These are phyloP conservation scores for Trichomalopsis sarcophagae DNA, from an alignment of 1,140 invertebrate genomes.

Conservation along the genomic window DNA sequence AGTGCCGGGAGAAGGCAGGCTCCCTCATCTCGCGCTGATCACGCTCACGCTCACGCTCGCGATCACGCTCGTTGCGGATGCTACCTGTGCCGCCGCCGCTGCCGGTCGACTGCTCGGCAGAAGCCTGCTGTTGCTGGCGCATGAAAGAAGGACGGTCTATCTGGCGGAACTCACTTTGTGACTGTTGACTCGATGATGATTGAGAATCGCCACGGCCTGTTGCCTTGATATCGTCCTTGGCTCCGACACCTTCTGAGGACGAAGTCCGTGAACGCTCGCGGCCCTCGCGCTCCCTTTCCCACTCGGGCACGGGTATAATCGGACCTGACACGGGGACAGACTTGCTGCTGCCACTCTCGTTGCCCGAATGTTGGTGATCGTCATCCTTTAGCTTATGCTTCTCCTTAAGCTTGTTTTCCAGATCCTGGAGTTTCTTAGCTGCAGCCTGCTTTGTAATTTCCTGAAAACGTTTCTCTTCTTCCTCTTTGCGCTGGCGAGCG, in stretches of 20 bases:
- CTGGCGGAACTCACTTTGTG: conserved; percentile 59
- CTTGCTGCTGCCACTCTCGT: not conserved
- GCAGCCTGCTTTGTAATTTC: conserved; percentile 77
- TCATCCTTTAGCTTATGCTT: conserved; percentile 74
- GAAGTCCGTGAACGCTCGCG: conserved; percentile 74
- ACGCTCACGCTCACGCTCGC: conserved; percentile 72
- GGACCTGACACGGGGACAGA: conserved; percentile 53
- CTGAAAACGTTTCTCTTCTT: conserved; percentile 86
- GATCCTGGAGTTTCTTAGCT: conserved; percentile 78
- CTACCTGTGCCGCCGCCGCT: conserved; percentile 29
- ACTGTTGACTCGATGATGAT: conserved; percentile 50
- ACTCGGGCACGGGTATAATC: conserved; percentile 75
- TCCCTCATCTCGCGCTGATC: conserved; percentile 70
- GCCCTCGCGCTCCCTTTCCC: conserved; percentile 75
- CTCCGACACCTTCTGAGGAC: conserved; percentile 70
- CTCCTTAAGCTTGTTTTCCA: conserved; percentile 78
- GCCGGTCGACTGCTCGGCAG: conserved; percentile 40
- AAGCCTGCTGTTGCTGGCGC: conserved; percentile 51
- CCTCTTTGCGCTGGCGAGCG: conserved; percentile 85
- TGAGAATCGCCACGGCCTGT: conserved; percentile 57
- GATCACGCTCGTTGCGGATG: conserved; percentile 52
- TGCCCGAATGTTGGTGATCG: conserved; percentile 57
- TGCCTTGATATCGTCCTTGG: conserved; percentile 71
- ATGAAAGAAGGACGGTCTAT: conserved; percentile 58
- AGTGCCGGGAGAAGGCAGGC: conserved; percentile 81